These are phyloP conservation scores for Corbicula japonica DNA, from an alignment of 2,888 invertebrate genomes.

Conservation along the genomic window DNA sequence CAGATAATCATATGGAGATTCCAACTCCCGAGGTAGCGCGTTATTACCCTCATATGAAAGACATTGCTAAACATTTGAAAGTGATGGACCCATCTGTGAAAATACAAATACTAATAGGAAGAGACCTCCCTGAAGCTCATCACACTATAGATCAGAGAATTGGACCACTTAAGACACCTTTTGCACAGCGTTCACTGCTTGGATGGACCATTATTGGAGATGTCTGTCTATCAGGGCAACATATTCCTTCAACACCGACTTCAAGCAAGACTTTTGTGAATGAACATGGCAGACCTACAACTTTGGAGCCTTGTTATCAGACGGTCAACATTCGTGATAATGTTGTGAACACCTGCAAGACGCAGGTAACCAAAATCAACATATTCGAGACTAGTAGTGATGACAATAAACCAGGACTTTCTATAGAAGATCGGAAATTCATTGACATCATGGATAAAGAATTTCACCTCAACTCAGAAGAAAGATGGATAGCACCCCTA, in stretches of 20 bases:
- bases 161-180: constrained; percentile 40
- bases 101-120: too few relatives aligned
- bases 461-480: too few relatives aligned
- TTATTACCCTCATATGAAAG: constrained; percentile 19
- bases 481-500: constrained; percentile 52
- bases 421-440: constrained; percentile 16
- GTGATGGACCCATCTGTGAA: too few relatives aligned
- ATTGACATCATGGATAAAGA: constrained; percentile 8
- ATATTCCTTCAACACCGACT: constrained; percentile 26
- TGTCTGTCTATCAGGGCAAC: constrained; percentile 33
- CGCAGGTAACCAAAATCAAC: neutral
- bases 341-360: neutral
- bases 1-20: neutral
- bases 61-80: too few relatives aligned
- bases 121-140: constrained; percentile 45
- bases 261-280: constrained; percentile 22
- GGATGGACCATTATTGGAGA: constrained; percentile 50
- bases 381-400: neutral
- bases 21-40: neutral
- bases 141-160: constrained; percentile 37
- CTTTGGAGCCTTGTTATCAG: constrained; percentile 25
- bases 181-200: constrained; percentile 35
- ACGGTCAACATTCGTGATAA: neutral
- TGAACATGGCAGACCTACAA: constrained; percentile 2
- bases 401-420: constrained; percentile 17